Evolutionary conservation across 2,113 vertebrate genomes (phyloP), one percentile per base, ranked within the genome.

Genomic region (Leptobrachium leishanense): DNA sequence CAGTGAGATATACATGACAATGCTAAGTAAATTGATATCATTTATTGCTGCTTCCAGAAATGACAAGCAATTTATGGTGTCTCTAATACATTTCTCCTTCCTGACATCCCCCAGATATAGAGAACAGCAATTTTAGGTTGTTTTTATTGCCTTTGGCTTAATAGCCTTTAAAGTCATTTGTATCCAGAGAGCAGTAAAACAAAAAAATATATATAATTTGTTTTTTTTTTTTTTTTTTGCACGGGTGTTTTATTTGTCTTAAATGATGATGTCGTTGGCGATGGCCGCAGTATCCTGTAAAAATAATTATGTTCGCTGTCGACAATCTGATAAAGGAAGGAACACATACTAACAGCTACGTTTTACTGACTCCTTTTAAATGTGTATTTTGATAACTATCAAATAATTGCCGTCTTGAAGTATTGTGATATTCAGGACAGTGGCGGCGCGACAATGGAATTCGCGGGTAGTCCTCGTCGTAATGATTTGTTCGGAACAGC

Each of bases 111-210:
- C 43, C 39, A 13, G 82, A 70, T 83, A 81, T 83, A 84, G 75
- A 64, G 68, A 86, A 86, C 68, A 82, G 82, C 81, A 65, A 41
- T 66, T 81, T 82, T 39, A 1, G 0, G 2, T 81, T 66, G 59
- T 62, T n/a, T 84, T 86, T 85, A 64, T 77, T 83, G 82, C 83
- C 82, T 57, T 86, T 83, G 73, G 74, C 75, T 83, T 42, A 66
- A 31, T 31, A 31, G 20, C 20, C 20, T 31, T 31, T 31, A 31
- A 31, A 31, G 20, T 31, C 20, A 31, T 31, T 31, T 75, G 63
- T 62, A 72, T 69, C 43, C n/a, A 6, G 40, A 9, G 13, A 53
- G 0, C 62, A 71, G 68, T 72, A 68, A 83, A 84, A 10, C 15
- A 66, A 74, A 42, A 40, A 40, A 68, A 64, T 67, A 44, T 78